Evolutionary conservation across 2,888 invertebrate genomes (phyloP).

Genomic region (Habrosyne pyritoides): DNA sequence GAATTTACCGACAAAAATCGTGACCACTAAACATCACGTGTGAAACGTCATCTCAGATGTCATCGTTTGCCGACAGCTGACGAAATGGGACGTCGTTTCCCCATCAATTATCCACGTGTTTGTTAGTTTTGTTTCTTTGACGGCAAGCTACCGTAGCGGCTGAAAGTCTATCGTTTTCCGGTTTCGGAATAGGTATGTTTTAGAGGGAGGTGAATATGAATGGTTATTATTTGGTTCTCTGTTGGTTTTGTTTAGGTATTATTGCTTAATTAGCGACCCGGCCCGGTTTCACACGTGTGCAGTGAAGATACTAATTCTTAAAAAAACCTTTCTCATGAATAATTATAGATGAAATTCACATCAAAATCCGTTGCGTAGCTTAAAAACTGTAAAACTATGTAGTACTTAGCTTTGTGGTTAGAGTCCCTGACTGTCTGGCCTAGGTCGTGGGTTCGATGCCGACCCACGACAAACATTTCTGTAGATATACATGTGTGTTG

Average conservation of each 20-base stretch:
- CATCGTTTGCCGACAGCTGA: slow-evolving; percentile 53
- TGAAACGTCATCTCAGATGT: slow-evolving; percentile 52
- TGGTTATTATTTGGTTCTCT: neutral
- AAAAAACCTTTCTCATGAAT: too few species aligned
- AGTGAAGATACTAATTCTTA: too few species aligned
- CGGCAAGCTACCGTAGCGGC: slow-evolving; percentile 16
- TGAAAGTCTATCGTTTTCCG: slow-evolving; percentile 45
- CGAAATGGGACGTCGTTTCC: slow-evolving; percentile 56
- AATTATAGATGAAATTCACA: too few species aligned
- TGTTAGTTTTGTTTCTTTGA: slow-evolving; percentile 35
- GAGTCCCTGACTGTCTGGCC: too few species aligned
- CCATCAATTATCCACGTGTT: slow-evolving; percentile 52
- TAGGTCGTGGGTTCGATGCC: too few species aligned
- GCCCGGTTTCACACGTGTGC: too few species aligned
- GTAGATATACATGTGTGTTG: too few species aligned
- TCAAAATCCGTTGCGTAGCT: too few species aligned
- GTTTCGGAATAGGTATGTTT: slow-evolving; percentile 43
- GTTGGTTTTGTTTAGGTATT: neutral
- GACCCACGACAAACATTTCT: too few species aligned
- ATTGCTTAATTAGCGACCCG: too few species aligned
- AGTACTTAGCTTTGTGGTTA: too few species aligned
- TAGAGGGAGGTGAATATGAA: neutral
- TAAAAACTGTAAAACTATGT: too few species aligned
- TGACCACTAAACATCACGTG: slow-evolving; percentile 24
- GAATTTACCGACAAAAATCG: slow-evolving; percentile 21